Evolutionary conservation across 2,797 vertebrate species (phyloP).

Genomic region (Tokudaia muenninki): DNA sequence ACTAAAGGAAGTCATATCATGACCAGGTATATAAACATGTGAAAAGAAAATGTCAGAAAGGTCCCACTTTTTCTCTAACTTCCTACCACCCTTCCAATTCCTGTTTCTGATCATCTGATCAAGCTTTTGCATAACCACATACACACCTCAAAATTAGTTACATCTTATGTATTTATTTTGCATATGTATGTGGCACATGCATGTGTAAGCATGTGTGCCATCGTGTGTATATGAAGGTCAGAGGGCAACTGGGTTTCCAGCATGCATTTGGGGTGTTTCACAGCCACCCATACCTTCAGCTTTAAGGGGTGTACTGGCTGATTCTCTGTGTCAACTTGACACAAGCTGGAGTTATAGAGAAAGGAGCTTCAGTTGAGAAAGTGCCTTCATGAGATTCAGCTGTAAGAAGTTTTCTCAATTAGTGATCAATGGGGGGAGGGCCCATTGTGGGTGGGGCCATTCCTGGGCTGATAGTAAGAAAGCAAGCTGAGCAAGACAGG

Average conservation of each 20-base stretch:
- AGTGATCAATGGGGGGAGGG: too few species aligned
- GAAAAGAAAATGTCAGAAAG: not conserved
- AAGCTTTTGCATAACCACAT: not conserved
- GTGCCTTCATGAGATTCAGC: too few species aligned
- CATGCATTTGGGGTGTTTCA: not conserved
- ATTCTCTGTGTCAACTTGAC: too few species aligned
- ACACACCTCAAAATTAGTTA: not conserved
- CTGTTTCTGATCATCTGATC: constrained; percentile 28
- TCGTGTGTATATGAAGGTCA: not conserved
- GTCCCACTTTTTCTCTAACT: not conserved
- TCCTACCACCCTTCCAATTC: not conserved
- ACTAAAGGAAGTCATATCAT: constrained; percentile 18
- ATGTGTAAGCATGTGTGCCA: not conserved
- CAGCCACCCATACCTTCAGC: not conserved
- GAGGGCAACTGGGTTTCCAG: not conserved
- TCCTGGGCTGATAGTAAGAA: too few species aligned
- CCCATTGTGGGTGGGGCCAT: too few species aligned
- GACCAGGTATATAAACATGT: not conserved
- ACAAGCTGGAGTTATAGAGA: too few species aligned
- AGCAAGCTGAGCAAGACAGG: too few species aligned
- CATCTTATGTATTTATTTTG: not conserved
- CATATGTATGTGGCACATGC: not conserved
- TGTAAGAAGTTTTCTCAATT: too few species aligned
- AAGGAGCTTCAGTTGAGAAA: too few species aligned
- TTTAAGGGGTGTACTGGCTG: not conserved